Evolutionary conservation across 1,140 invertebrate genomes (phyloP).

Genomic region (Trissolcus basalis): DNA sequence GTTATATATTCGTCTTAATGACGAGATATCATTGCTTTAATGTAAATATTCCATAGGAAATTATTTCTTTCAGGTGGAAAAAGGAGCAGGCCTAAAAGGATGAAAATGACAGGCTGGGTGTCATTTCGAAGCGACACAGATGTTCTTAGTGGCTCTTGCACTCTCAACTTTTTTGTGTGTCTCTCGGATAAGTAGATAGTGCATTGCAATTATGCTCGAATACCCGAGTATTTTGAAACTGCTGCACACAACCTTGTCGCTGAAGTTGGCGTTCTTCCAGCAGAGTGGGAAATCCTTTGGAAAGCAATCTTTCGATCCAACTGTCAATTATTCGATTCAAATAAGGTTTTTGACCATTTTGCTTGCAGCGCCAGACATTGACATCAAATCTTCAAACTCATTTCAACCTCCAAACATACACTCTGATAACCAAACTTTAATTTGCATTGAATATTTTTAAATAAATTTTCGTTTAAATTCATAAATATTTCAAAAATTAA

Average conservation of each 20-base stretch:
- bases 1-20: slow-evolving; percentile 30
- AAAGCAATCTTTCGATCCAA: too few species aligned
- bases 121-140: slow-evolving; percentile 11
- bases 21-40: slow-evolving; percentile 25
- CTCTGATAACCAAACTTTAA: too few species aligned
- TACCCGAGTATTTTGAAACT: slow-evolving; percentile 19
- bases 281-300: too few species aligned
- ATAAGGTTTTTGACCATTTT: too few species aligned
- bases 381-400: too few species aligned
- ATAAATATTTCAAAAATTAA: too few species aligned
- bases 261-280: too few species aligned
- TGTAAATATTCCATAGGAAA: slow-evolving; percentile 45
- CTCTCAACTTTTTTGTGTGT: slow-evolving; percentile 34
- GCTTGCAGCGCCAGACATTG: too few species aligned
- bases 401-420: too few species aligned
- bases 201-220: slow-evolving; percentile 25
- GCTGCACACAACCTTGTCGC: too few species aligned
- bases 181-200: slow-evolving; percentile 31
- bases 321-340: slow-evolving; percentile 2
- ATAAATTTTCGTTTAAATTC: too few species aligned
- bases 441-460: too few species aligned
- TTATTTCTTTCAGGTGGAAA: slow-evolving; percentile 16
- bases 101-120: slow-evolving; percentile 48
- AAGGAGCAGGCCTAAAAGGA: slow-evolving; percentile 41
- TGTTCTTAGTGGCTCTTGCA: slow-evolving; percentile 32